Evolutionary conservation across 2,888 invertebrate species (phyloP).

Genomic region (Tridacna crocea): DNA sequence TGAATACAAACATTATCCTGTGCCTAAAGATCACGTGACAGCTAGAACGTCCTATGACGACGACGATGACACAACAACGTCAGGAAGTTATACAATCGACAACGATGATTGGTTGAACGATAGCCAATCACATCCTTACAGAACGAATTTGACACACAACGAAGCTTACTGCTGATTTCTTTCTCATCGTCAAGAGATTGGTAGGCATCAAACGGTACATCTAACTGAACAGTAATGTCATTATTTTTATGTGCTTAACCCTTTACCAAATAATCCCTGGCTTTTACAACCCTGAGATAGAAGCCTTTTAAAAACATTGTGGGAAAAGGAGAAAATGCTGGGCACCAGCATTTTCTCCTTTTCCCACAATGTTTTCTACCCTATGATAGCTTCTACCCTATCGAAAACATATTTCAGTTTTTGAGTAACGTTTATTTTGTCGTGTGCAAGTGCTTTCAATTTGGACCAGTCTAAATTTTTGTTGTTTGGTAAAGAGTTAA

Average conservation of each 20-base stretch:
- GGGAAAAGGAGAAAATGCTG: not conserved
- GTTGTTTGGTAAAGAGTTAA: not conserved
- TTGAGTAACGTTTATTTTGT: too few relatives aligned
- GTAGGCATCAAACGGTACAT: too few relatives aligned
- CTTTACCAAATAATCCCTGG: too few relatives aligned
- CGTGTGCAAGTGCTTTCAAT: too few relatives aligned
- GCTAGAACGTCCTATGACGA: conserved; percentile 61
- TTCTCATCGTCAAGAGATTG: not conserved
- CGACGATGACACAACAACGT: conserved; percentile 64
- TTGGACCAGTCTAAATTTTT: too few relatives aligned
- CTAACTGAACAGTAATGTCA: too few relatives aligned
- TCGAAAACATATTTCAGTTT: too few relatives aligned
- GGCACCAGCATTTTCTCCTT: not conserved
- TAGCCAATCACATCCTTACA: conserved; percentile 46
- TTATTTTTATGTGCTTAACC: too few relatives aligned
- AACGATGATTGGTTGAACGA: conserved; percentile 62
- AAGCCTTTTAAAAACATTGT: not conserved
- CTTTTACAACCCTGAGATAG: not conserved
- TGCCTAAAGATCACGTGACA: conserved; percentile 45
- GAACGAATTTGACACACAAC: conserved; percentile 44
- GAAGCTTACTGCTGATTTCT: conserved; percentile 60
- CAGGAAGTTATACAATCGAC: conserved; percentile 64
- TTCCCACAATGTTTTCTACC: not conserved
- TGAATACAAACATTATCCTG: conserved; percentile 35
- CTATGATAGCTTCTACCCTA: not conserved